phyloP scores from a whole-genome alignment of 2,888 invertebrate species.

The Torymus texanus region DNA sequence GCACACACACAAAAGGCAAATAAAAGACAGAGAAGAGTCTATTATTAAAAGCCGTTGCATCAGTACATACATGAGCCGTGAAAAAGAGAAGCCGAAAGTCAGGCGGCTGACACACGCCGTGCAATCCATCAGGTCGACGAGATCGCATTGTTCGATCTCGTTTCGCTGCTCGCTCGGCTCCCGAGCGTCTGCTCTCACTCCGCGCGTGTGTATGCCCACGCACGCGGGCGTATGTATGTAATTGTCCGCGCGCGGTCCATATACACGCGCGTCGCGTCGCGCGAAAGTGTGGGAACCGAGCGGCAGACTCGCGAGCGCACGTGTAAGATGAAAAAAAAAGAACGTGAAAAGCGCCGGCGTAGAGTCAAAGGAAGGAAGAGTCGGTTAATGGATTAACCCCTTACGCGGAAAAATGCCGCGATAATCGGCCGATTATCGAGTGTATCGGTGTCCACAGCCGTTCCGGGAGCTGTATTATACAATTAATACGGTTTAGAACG shows the following conservation, averaged over 20 bases:
- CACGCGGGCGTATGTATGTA: no score
- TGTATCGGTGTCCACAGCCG: no score
- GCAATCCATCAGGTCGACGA: slow-evolving; percentile 1
- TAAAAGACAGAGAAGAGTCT: background rate
- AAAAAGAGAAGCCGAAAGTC: background rate
- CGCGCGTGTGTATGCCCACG: slow-evolving; percentile 5
- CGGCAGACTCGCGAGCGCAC: background rate
- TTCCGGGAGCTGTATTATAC: background rate
- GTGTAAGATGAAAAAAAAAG: background rate
- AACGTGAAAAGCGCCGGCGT: background rate
- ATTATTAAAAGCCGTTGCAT: background rate
- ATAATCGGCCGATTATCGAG: slow-evolving; percentile 1
- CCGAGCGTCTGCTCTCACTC: background rate
- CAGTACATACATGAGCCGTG: background rate
- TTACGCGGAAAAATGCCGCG: slow-evolving; percentile 35
- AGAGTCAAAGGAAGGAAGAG: background rate
- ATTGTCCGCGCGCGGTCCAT: background rate
- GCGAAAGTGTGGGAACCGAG: slow-evolving; percentile 53
- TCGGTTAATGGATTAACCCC: background rate
- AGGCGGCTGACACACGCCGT: background rate
- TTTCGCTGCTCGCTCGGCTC: background rate
- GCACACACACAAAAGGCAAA: background rate
- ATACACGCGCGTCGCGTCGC: background rate
- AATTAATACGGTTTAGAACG: no score
- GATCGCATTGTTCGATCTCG: background rate